Percentiles rank a stretch among this genome's conserved stretches.
Evolutionary conservation across 2,113 vertebrate species (phyloP).

Genomic region (Sylvilagus bachmani): DNA sequence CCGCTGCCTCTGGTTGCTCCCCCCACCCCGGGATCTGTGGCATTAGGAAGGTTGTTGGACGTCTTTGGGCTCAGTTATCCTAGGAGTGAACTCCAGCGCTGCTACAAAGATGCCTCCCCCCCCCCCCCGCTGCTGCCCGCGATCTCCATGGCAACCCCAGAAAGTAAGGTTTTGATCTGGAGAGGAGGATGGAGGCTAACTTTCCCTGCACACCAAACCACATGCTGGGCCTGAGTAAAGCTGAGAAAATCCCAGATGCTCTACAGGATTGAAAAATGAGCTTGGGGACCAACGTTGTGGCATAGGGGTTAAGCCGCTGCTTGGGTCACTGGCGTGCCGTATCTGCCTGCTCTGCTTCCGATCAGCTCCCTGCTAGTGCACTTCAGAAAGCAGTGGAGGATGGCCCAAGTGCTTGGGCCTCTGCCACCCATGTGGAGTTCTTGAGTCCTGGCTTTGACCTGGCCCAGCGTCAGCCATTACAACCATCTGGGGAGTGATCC

Average conservation of each 20-base stretch:
- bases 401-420: too few species aligned
- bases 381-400: too few species aligned
- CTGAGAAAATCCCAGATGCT: background rate
- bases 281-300: background rate
- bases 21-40: background rate
- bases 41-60: background rate
- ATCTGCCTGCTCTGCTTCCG: too few species aligned
- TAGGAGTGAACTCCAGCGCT: background rate
- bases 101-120: background rate
- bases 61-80: background rate
- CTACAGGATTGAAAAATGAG: background rate
- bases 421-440: too few species aligned
- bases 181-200: background rate
- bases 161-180: background rate
- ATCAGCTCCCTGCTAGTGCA: too few species aligned
- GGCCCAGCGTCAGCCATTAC: too few species aligned
- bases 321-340: too few species aligned
- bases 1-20: background rate
- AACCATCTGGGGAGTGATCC: too few species aligned
- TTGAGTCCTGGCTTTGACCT: too few species aligned
- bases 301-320: too few species aligned
- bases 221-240: slow-evolving; percentile 1
- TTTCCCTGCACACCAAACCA: background rate
- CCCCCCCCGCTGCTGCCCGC: rapidly evolving
- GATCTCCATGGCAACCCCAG: background rate